Base-by-base conservation (phyloP, 2,797 vertebrate species). In the Emys orbicularis region DNA sequence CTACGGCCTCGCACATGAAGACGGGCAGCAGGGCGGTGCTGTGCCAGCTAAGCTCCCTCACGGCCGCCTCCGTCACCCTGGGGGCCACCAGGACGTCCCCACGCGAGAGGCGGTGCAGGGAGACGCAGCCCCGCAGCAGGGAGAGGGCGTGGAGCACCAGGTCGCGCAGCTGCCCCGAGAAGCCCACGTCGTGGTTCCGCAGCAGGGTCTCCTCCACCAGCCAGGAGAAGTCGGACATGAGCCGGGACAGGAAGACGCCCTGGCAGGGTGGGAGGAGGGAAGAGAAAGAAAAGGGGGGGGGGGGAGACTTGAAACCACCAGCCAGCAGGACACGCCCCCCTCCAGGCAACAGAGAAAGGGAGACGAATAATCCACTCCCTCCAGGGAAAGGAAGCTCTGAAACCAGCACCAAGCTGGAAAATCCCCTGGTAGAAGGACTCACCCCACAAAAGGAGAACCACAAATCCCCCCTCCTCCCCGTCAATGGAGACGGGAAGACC, bases 191-290 rank as follows among this genome's bases (percentile, higher is more conserved):
- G 68, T 65, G 97, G 95, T 98, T 98, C 74, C 98, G 98, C 95
- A 99, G 98, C 96, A 99, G 96, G 1, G 99, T 97, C 96, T 99
- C 99, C 94, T 99, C 99, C 0, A 98, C 98, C 92, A 99, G 98
- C 99, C 98, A 98, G 5, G 96, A 97, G 37, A 99, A 98, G 29
- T 99, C 99, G 80, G 54, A 95, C 96, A 99, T 98, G 93, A 99
- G 98, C 84, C 31, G 95, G 2, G 99, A 98, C 18, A 98, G 84
- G 79, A 97, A 97, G 83, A 99, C 98, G 0, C 99, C 99, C 99
- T 99, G 86, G 12, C 52, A 18, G 37, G 61, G 65, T 57, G 68
- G 6, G n/a, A 68, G 47, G 52, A 76, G 11, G 50, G 31, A 13
- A 21, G 16, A 37, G 27, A 7, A 19, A 68, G 54, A 9, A n/a